Percentiles rank a stretch among this genome's conserved stretches.
Evolutionary conservation across 2,113 vertebrate species (phyloP).

Genomic region (Thermophis baileyi): DNA sequence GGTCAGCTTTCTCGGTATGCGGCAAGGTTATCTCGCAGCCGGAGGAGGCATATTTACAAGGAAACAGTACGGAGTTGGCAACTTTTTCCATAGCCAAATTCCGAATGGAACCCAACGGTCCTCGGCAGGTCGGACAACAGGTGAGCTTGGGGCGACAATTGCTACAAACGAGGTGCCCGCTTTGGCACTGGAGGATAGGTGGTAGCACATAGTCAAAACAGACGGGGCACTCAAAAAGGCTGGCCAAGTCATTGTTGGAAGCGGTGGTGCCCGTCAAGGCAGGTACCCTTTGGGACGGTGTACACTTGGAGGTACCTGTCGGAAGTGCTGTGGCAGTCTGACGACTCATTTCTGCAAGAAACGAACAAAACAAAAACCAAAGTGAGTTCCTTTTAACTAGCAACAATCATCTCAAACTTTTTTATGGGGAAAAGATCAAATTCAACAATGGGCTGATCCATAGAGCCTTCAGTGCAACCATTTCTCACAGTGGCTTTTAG

Average conservation of each 20-base stretch:
- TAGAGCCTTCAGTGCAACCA: not conserved
- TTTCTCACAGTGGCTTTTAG: not conserved
- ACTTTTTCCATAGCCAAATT: slow-evolving; percentile 99
- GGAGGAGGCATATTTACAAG: slow-evolving; percentile 97
- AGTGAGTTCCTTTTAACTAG: not conserved
- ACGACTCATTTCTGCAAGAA: slow-evolving; percentile 94
- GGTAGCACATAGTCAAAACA: slow-evolving; percentile 99
- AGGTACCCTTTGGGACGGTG: slow-evolving; percentile 94
- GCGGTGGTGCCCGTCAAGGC: slow-evolving; percentile 96
- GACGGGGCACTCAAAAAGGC: slow-evolving; percentile 97
- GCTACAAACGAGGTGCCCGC: slow-evolving; percentile 96
- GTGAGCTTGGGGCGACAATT: slow-evolving; percentile 99
- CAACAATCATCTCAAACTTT: not conserved
- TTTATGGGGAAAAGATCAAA: not conserved
- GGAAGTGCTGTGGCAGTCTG: slow-evolving; percentile 98
- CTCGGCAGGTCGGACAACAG: slow-evolving; percentile 96
- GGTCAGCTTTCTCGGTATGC: slow-evolving; percentile 98
- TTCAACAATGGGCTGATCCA: not conserved
- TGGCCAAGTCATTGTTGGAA: slow-evolving; percentile 98
- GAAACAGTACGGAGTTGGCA: slow-evolving; percentile 98
- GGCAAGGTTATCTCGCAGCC: slow-evolving; percentile 97
- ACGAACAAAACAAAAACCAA: not conserved
- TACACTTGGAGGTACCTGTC: slow-evolving; percentile 97
- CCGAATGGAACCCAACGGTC: slow-evolving; percentile 95
- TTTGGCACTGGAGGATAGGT: slow-evolving; percentile 98